Conservation (phyloP, 2,888 invertebrate species). For the Thyatira batis region DNA sequence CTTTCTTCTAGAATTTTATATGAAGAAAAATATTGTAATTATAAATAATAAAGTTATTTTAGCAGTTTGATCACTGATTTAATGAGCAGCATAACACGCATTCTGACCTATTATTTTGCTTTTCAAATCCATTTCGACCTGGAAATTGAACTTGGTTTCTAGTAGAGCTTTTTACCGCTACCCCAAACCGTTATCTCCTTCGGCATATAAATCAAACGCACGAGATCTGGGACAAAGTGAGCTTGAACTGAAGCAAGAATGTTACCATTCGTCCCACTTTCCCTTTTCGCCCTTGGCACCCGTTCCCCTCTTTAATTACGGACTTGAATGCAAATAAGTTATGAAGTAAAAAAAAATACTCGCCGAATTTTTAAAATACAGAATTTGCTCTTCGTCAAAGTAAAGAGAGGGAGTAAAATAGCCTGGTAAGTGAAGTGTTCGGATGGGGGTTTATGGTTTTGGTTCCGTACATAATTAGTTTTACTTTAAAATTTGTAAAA, state of each 20-base stretch:
- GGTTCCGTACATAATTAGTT: neutral
- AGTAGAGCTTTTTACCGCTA: no score
- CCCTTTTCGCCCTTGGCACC: conserved; percentile 26
- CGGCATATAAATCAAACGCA: neutral
- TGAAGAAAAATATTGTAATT: no score
- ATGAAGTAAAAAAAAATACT: conserved; percentile 51
- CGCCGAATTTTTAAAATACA: conserved; percentile 31
- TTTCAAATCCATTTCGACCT: no score
- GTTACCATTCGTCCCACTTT: conserved; percentile 18
- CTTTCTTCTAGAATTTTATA: no score
- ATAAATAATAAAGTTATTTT: no score
- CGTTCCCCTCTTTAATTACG: conserved; percentile 47
- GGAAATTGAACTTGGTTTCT: no score
- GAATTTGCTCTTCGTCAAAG: conserved; percentile 41
- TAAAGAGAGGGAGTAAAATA: conserved; percentile 22
- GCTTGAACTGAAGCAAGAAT: neutral
- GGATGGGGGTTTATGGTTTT: neutral
- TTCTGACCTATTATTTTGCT: no score
- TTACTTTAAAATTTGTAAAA: neutral
- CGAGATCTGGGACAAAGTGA: neutral
- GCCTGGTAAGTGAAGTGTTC: conserved; percentile 5
- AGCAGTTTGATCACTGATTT: no score
- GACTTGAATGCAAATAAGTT: conserved; percentile 65
- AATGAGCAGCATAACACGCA: no score
- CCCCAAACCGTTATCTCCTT: neutral